Evolutionary conservation across 1,140 invertebrate genomes (phyloP), one percentile per base, ranked within the genome.

Genomic region (Mya arenaria): DNA sequence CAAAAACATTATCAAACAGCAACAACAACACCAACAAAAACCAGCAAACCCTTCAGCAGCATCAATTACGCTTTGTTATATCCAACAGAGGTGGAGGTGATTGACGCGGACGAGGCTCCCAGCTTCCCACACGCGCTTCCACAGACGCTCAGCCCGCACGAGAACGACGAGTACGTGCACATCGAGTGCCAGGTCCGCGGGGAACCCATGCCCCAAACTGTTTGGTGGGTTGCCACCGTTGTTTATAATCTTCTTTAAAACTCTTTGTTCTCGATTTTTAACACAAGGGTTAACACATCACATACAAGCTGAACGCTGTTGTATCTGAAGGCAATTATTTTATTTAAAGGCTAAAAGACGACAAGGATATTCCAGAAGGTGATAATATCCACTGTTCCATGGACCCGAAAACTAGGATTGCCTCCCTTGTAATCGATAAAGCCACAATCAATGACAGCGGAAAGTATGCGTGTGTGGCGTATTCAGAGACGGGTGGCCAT

Each of bases 171-270:
- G 30, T 32, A 73, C 41, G 37, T 82, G 10, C 56, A 72, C 13
- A 52, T 82, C 23, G 79, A 82, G 30, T 82, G 79, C 52, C 68
- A 73, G 44, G 69, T 82, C 15, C 62, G 66, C 34, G 79, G 79
- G n/a, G 79, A 82, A 65, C 79, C 79, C 19, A 52, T 73, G 17
- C 79, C 79, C 19, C 48, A 82, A 30, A 56, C 72, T 8, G 68
- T 63, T 32, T 82, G 79, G 79, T 82, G 32, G 36, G 75, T 69
- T n/a, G 6, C n/a, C n/a, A n/a, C n/a, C n/a, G n/a, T n/a, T n/a
- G n/a, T n/a, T n/a, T n/a, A n/a, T n/a, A n/a, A n/a, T n/a, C n/a
- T n/a, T n/a, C n/a, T n/a, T n/a, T n/a, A n/a, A n/a, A n/a, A n/a
- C n/a, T n/a, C n/a, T n/a, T n/a, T n/a, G n/a, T n/a, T n/a, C n/a